phyloP scores from a whole-genome alignment of 1,140 invertebrate species.

The Diprion similis region DNA sequence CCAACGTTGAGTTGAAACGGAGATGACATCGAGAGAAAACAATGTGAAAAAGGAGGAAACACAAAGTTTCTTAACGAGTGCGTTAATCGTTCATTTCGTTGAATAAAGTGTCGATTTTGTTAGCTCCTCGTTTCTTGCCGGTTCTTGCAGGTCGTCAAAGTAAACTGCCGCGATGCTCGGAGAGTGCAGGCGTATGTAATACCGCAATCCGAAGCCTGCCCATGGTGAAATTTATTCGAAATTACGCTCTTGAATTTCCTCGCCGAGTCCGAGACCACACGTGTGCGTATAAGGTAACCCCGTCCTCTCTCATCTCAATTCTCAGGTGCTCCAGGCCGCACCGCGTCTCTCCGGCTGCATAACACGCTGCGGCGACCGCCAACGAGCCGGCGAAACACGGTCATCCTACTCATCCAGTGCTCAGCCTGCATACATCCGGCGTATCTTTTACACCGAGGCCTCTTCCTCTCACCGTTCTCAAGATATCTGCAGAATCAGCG shows the following conservation, averaged over 20 bases:
- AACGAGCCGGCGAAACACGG: not conserved
- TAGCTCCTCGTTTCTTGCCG: too few species aligned
- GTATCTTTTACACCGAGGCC: not conserved
- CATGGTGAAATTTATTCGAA: conserved; percentile 45
- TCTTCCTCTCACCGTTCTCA: too few species aligned
- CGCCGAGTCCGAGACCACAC: conserved; percentile 31
- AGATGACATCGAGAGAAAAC: too few species aligned
- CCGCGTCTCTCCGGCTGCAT: not conserved
- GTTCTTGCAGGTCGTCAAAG: too few species aligned
- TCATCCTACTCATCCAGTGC: conserved; percentile 1
- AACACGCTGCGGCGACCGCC: not conserved
- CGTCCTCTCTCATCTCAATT: conserved; percentile 28
- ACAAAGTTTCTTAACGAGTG: too few species aligned
- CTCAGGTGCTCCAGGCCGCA: not conserved
- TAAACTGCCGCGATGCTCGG: too few species aligned
- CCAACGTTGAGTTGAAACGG: too few species aligned
- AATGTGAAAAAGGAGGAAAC: too few species aligned
- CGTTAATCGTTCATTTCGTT: too few species aligned
- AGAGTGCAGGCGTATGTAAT: not conserved
- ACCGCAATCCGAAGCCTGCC: conserved; percentile 30
- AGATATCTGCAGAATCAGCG: too few species aligned
- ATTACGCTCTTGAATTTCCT: conserved; percentile 44
- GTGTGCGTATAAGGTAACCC: conserved; percentile 35
- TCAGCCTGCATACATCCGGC: not conserved
- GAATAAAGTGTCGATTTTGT: too few species aligned